Percentiles rank a stretch among this genome's conserved stretches.
These are phyloP conservation scores for Podarcis cretensis DNA, from an alignment of 2,113 vertebrate genomes.

Conservation along the genomic window DNA sequence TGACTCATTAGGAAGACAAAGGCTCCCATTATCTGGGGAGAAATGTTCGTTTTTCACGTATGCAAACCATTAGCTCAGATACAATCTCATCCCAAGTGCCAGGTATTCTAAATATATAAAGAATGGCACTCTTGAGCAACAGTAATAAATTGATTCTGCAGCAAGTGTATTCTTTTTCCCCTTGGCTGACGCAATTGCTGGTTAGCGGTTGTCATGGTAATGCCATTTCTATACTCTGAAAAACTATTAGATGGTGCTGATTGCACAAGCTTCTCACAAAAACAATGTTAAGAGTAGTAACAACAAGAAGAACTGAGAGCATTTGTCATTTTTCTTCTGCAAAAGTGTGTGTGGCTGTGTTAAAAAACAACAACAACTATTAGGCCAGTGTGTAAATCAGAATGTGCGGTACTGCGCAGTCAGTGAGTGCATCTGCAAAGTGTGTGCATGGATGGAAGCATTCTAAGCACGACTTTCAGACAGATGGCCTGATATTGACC, in stretches of 20 bases:
- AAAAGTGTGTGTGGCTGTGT: not conserved
- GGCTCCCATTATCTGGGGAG: not conserved
- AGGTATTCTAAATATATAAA: conserved; percentile 4
- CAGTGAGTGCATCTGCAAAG: not conserved
- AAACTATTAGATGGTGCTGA: conserved; percentile 11
- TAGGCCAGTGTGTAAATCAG: not conserved
- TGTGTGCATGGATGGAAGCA: not conserved
- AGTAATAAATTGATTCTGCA: conserved; percentile 23
- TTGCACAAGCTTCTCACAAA: not conserved
- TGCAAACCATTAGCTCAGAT: conserved; percentile 1
- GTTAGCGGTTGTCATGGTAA: conserved; percentile 36
- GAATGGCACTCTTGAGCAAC: not conserved
- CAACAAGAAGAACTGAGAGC: not conserved
- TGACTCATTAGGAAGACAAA: not conserved
- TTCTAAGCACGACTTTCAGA: not conserved
- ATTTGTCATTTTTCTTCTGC: not conserved
- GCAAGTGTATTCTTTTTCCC: not conserved
- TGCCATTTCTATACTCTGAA: conserved; percentile 14
- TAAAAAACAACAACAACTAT: not conserved
- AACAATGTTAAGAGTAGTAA: conserved; percentile 5
- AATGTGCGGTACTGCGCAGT: not conserved
- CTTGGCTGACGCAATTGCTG: not conserved
- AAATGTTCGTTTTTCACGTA: not conserved
- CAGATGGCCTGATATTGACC: not conserved
- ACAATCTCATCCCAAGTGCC: not conserved